Evolutionary conservation across 2,113 vertebrate genomes (phyloP), one percentile per base, ranked within the genome.

Genomic region (Labeo catla): DNA sequence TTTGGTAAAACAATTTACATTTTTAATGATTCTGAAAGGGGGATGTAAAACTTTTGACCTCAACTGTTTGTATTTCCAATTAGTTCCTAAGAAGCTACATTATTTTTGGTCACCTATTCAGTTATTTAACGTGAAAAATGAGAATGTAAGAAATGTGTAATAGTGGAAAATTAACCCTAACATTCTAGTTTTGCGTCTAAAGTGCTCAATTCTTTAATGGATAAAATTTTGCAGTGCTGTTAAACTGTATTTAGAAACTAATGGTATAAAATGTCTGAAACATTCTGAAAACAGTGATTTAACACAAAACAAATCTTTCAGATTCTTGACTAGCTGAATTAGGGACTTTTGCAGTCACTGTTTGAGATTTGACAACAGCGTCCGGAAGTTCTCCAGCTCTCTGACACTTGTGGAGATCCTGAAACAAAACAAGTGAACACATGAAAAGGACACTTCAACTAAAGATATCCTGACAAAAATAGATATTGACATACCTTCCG

Each of bases 341-440:
- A 43, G 15, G 43, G 13, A 57, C 13, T 50, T 23, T 74, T 13
- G 28, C 39, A 2, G 63, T 76, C 78, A 76, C 92, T 91, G 96
- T 10, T 84, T 77, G 85, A 96, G 85, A 72, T 94, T 92, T 12
- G 91, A 68, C 12, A 98, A 92, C 86, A 98, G 91, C 5, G 89
- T 91, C 74, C 94, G 94, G 83, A 99, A 98, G 93, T 95, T 98
- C 89, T 98, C 93, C 93, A 99, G 90, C 91, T 99, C 97, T 91
- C 92, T 93, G 85, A 99, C 81, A 2, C 98, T 99, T 0, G 97
- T 98, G 72, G 98, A 98, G 91, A 99, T 95, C 92, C 98, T 99
- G 93, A 0, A 88, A 85, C 8, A 81, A n/a, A 92, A 89, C 4
- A 61, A 83, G 76, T 28, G 28, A 28, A 11, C 13, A 68, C 34